Base-by-base conservation (phyloP, 2,113 vertebrate genomes). In the Amazona vittata region DNA sequence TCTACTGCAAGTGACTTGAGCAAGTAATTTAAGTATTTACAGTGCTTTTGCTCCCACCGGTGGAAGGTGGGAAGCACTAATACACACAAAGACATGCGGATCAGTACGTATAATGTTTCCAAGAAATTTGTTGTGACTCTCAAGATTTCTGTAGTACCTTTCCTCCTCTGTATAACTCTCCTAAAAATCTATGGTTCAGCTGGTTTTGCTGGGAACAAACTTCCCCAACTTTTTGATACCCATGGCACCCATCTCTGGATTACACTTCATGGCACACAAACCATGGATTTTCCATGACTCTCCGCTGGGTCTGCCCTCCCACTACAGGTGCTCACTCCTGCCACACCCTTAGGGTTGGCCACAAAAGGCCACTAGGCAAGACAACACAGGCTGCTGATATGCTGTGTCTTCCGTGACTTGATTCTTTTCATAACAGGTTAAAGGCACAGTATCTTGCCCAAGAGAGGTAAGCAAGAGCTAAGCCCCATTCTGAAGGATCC, bases 301-400 rank as follows among this genome's bases (percentile, higher is more conserved):
- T 33, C 39, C 47, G 11, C 59, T 63, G 41, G 16, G 18, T 68
- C 43, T 74, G 37, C n/a, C 81, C 25, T 77, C 69, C 43, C 31
- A 43, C 41, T 43, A 63, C 0, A 0, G 11, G 5, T 14, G 18
- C 74, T 76, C 53, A 33, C 33, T 55, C 50, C 39, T 46, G 82
- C 39, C 65, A 80, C 35, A 24, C 35, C 35, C 49, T 57, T 31
- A 31, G 39, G 46, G 35, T 0, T 31, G 43, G 29, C 16, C 26
- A 70, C 33, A n/a, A 46, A 90, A 49, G 5, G 46, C 29, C 4
- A 6, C 20, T 0, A 43, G 13, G n/a, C 63, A 86, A 70, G 68
- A 59, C 18, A 63, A 50, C 47, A 64, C 24, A 73, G 74, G 62
- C 41, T 88, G 52, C 47, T 52, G 52, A 28, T 6, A 6, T 4